Conservation (phyloP, 1,140 invertebrate species). For the Drosophila lacteicornis region DNA sequence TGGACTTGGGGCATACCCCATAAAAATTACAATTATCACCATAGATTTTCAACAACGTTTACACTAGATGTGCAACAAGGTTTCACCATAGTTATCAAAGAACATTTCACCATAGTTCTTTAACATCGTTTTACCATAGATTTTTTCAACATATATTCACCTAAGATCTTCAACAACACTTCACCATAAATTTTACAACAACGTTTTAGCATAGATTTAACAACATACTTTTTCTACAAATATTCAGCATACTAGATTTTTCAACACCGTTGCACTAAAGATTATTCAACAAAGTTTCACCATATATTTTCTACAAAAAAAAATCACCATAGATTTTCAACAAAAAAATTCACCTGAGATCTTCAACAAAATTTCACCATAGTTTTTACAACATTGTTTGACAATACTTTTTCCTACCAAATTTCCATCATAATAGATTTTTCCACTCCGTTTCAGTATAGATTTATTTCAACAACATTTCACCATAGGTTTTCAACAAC, state of each 20-base stretch:
- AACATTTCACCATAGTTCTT: background rate
- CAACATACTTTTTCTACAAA: no score
- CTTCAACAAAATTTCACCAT: background rate
- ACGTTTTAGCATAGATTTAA: background rate
- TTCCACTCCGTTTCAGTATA: background rate
- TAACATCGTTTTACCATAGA: no score
- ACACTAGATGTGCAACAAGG: no score
- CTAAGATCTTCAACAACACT: background rate
- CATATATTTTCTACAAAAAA: background rate
- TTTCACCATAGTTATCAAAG: background rate
- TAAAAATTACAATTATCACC: background rate
- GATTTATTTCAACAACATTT: background rate
- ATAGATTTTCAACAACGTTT: background rate
- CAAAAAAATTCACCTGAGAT: background rate
- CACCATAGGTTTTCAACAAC: background rate
- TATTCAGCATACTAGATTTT: background rate
- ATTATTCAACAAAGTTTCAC: no score
- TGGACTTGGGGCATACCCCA: background rate
- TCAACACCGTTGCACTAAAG: background rate
- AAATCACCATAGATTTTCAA: no score
- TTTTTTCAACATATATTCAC: background rate
- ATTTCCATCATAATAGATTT: no score
- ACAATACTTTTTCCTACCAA: no score
- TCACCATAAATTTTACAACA: background rate
- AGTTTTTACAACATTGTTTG: no score